Conservation (phyloP, 1,140 invertebrate species). For the Aphis gossypii region DNA sequence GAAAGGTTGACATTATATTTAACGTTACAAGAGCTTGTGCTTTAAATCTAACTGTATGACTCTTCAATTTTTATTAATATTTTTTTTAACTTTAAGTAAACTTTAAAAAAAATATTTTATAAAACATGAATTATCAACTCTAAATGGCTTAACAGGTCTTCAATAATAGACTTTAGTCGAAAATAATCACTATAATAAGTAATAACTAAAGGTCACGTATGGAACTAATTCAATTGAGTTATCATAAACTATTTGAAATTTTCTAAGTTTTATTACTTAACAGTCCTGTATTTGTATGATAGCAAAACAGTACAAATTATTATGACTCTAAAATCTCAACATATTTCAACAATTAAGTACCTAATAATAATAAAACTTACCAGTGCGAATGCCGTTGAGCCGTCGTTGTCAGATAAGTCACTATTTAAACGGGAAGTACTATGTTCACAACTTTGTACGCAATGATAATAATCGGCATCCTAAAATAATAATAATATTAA, state of each 20-base stretch:
- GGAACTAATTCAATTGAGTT: slow-evolving; percentile 1
- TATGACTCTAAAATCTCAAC: neutral
- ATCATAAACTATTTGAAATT: neutral
- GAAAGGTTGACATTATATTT: slow-evolving; percentile 11
- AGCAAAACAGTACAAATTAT: neutral
- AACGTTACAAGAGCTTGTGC: slow-evolving; percentile 22
- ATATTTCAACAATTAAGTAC: neutral
- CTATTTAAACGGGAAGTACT: slow-evolving; percentile 33
- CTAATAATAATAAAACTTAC: slow-evolving; percentile 24
- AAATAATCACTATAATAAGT: neutral
- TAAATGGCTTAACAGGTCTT: neutral
- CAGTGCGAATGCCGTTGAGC: slow-evolving; percentile 54
- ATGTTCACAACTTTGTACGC: slow-evolving; percentile 14
- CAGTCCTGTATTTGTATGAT: neutral
- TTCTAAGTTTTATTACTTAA: neutral
- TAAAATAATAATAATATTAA: neutral
- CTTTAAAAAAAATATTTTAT: neutral
- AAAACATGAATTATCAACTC: neutral
- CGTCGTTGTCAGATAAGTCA: slow-evolving; percentile 44
- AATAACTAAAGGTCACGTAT: slow-evolving; percentile 11
- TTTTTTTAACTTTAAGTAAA: neutral
- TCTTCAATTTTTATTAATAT: slow-evolving; percentile 5
- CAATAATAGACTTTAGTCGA: neutral
- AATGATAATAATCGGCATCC: slow-evolving; percentile 49
- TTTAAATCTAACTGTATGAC: slow-evolving; percentile 23